These are phyloP conservation scores for Prosopocoilus inquinatus DNA, from an alignment of 2,888 invertebrate species.

Conservation along the genomic window DNA sequence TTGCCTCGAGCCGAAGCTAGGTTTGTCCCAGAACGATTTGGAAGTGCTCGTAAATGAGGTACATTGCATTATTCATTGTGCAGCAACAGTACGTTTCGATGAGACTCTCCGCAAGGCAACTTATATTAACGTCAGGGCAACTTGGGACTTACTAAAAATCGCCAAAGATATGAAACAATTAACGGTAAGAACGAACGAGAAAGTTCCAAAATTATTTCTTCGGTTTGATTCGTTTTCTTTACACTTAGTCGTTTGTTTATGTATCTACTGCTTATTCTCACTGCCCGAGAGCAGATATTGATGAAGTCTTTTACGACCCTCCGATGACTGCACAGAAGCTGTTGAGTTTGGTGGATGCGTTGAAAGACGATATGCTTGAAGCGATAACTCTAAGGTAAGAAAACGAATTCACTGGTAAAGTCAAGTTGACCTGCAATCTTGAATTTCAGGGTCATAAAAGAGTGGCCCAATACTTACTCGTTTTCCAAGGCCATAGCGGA, in stretches of 20 bases:
- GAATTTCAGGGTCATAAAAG: conserved; percentile 51
- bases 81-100: conserved; percentile 74
- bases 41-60: conserved; percentile 54
- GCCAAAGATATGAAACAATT: conserved; percentile 65
- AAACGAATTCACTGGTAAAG: conserved; percentile 3
- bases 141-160: conserved; percentile 61
- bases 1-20: conserved; percentile 50
- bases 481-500: conserved; percentile 74
- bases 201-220: no score
- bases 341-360: conserved; percentile 47
- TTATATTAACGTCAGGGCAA: conserved; percentile 67
- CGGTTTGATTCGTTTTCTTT: conserved; percentile 32
- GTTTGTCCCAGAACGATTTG: conserved; percentile 52
- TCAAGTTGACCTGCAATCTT: background rate
- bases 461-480: conserved; percentile 71
- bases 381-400: conserved; percentile 42
- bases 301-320: conserved; percentile 56
- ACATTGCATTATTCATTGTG: conserved; percentile 69
- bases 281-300: conserved; percentile 55
- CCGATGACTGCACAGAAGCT: conserved; percentile 47
- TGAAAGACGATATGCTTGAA: conserved; percentile 47
- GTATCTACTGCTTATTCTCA: conserved; percentile 67
- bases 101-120: conserved; percentile 65
- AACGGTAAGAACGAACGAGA: conserved; percentile 50
- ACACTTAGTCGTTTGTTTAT: conserved; percentile 55